Conservation (phyloP, 2,888 invertebrate species). For the Protophormia terraenovae region DNA sequence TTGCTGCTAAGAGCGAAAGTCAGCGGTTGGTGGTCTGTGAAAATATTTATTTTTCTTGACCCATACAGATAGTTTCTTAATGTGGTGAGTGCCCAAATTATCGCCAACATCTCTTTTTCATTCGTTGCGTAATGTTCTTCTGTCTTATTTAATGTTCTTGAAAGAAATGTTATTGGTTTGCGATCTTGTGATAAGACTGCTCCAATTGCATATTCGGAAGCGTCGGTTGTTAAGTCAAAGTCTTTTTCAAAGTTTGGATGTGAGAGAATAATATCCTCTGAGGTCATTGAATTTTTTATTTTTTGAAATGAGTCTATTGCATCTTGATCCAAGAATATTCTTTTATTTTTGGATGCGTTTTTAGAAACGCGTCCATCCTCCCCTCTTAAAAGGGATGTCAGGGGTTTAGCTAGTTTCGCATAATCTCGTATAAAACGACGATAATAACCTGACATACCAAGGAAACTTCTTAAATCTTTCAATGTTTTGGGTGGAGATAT, state of each 20-base stretch:
- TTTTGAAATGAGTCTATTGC: slow-evolving; percentile 56
- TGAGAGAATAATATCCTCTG: slow-evolving; percentile 52
- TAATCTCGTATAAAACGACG: slow-evolving; percentile 65
- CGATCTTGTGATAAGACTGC: slow-evolving; percentile 47
- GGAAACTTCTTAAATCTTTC: slow-evolving; percentile 60
- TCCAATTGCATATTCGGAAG: slow-evolving; percentile 60
- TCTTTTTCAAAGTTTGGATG: slow-evolving; percentile 58
- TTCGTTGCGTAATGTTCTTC: slow-evolving; percentile 39
- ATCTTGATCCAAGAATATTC: slow-evolving; percentile 8
- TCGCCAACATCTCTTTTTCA: slow-evolving; percentile 46
- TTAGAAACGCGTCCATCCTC: slow-evolving; percentile 46
- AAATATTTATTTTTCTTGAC: slow-evolving; percentile 48
- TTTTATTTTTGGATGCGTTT: neutral
- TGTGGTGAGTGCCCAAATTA: slow-evolving; percentile 40
- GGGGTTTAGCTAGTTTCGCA: slow-evolving; percentile 58
- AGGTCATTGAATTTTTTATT: slow-evolving; percentile 57
- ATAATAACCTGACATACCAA: slow-evolving; percentile 59
- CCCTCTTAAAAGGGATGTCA: slow-evolving; percentile 64
- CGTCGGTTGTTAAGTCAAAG: slow-evolving; percentile 63
- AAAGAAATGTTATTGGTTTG: slow-evolving; percentile 11
- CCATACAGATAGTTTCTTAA: slow-evolving; percentile 34
- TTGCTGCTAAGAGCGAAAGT: slow-evolving; percentile 18
- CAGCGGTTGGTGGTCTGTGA: slow-evolving; percentile 40
- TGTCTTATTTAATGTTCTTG: neutral
- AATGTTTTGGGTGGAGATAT: slow-evolving; percentile 43